These are phyloP conservation scores for Notechis scutatus DNA, from an alignment of 2,113 vertebrate species.

Conservation along the genomic window DNA sequence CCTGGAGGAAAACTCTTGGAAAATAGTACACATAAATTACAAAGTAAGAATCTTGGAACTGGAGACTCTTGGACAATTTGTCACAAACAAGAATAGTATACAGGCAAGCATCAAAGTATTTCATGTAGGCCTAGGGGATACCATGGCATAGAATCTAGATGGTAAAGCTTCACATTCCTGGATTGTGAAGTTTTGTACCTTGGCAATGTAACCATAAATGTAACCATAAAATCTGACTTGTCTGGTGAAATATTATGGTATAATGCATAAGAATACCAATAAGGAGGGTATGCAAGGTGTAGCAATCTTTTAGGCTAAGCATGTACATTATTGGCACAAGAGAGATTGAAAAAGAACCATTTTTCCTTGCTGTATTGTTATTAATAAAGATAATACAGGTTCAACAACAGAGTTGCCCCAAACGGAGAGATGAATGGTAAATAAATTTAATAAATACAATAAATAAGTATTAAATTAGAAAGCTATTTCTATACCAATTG, in stretches of 20 bases:
- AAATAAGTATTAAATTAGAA: background rate
- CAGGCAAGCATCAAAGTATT: background rate
- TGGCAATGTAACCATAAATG: background rate
- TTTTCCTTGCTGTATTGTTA: slow-evolving; percentile 8
- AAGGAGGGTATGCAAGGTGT: background rate
- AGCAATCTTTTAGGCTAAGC: slow-evolving; percentile 7
- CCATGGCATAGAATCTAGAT: background rate
- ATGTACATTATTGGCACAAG: slow-evolving; percentile 14
- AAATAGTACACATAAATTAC: background rate
- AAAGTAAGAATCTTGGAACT: slow-evolving; percentile 2
- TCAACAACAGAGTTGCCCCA: background rate
- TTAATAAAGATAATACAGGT: slow-evolving; percentile 3
- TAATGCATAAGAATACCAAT: slow-evolving; percentile 12
- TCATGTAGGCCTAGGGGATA: background rate
- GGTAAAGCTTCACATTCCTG: background rate
- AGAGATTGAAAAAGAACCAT: background rate
- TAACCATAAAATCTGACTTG: background rate
- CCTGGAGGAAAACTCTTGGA: background rate
- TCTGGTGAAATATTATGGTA: slow-evolving; percentile 9
- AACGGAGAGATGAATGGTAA: background rate
- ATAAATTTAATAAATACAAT: background rate
- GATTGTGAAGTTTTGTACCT: background rate
- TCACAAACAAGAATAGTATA: background rate
- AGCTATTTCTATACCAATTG: background rate
- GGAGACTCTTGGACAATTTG: background rate